phyloP scores from a whole-genome alignment of 2,797 vertebrate species.

The Syngnathus acus region DNA sequence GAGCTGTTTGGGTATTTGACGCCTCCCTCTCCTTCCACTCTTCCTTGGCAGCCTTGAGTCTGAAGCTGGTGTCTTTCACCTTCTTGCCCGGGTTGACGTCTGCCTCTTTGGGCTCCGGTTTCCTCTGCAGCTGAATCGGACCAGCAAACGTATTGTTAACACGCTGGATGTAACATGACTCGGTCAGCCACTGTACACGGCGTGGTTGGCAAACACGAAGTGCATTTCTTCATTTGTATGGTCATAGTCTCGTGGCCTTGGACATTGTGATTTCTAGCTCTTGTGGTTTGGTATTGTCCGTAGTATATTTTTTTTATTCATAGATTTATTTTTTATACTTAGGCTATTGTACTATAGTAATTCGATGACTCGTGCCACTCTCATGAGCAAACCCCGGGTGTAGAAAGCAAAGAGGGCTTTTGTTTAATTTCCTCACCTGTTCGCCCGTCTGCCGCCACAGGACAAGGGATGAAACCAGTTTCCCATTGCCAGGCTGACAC shows the following conservation, averaged over 20 bases:
- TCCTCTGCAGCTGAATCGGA: conserved; percentile 77
- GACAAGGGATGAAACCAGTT: conserved; percentile 85
- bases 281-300: not conserved
- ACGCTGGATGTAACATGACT: conserved; percentile 46
- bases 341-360: not conserved
- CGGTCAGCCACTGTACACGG: conserved; percentile 12
- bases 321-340: not conserved
- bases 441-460: conserved; percentile 85
- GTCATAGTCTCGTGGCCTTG: not conserved
- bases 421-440: conserved; percentile 72
- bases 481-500: conserved; percentile 83
- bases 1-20: conserved; percentile 78
- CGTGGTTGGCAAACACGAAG: conserved; percentile 23
- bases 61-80: conserved; percentile 81
- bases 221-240: not conserved
- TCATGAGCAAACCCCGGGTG: not conserved
- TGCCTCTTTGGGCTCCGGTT: conserved; percentile 85
- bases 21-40: conserved; percentile 90
- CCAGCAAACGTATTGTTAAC: conserved; percentile 57
- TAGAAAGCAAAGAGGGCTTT: not conserved
- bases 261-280: conserved; percentile 2
- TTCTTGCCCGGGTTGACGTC: conserved; percentile 85
- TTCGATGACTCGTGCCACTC: not conserved
- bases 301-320: too few relatives aligned
- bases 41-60: conserved; percentile 88